phyloP scores from a whole-genome alignment of 23 tunicate genomes.

The Trididemnum nubilum region DNA sequence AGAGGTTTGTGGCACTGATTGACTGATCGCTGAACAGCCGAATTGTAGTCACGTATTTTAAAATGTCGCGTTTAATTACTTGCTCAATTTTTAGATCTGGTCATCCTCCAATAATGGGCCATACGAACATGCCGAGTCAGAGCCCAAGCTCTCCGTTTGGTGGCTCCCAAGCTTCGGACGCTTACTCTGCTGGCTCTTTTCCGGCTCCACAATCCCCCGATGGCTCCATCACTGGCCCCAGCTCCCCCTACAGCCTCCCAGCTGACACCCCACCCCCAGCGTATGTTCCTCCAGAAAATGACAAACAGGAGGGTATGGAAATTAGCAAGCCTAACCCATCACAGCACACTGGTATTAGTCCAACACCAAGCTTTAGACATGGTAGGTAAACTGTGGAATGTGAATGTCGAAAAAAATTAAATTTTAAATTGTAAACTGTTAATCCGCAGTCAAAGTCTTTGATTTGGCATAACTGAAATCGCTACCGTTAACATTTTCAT shows the following conservation, averaged over 20 bases:
- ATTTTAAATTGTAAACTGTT: no score
- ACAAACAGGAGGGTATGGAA: constrained; percentile 58
- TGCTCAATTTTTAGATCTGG: no score
- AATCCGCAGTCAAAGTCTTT: no score
- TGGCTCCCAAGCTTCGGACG: constrained; percentile 47
- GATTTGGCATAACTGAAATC: no score
- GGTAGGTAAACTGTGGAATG: no score
- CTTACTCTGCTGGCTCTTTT: constrained; percentile 36
- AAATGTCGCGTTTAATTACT: no score
- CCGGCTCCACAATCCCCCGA: constrained; percentile 75
- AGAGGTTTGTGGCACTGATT: no score
- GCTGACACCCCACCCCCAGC: constrained; percentile 99
- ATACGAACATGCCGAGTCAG: constrained; percentile 41
- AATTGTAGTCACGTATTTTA: no score
- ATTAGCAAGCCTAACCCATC: constrained; percentile 20
- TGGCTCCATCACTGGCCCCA: constrained; percentile 78
- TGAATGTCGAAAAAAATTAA: no score
- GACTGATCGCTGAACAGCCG: no score
- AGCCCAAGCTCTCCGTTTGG: constrained; percentile 57
- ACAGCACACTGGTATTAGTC: not conserved
- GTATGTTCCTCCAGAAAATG: constrained; percentile 80
- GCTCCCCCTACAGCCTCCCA: constrained; percentile 88
- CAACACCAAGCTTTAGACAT: constrained; percentile 14
- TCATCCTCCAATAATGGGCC: constrained; percentile 13
- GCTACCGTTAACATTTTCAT: no score